Evolutionary conservation across 2,797 vertebrate genomes (phyloP).

Genomic region (Gambelia wislizenii): DNA sequence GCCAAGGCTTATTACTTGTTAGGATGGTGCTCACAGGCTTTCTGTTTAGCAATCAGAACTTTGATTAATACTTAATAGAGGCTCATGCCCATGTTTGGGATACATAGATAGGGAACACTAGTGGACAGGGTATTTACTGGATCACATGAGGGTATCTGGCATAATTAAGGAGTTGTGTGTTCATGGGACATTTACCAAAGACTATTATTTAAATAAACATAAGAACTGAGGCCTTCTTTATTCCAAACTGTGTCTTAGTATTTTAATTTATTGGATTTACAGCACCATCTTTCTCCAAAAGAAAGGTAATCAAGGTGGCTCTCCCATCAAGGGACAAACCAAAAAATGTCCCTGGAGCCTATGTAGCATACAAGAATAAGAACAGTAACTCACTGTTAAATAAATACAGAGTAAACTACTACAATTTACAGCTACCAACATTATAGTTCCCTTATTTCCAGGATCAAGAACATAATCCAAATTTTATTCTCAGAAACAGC

Average conservation of each 20-base stretch:
- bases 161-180: background rate
- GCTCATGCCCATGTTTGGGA: too few species aligned
- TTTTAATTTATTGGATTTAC: background rate
- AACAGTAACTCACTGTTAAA: background rate
- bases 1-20: too few species aligned
- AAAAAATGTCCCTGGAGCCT: background rate
- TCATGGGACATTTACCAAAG: background rate
- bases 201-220: too few species aligned
- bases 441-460: background rate
- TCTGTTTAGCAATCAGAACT: too few species aligned
- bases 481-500: background rate
- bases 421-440: background rate
- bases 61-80: too few species aligned
- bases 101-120: too few species aligned
- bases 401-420: background rate
- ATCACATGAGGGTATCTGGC: too few species aligned
- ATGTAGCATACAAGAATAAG: background rate
- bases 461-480: slow-evolving; percentile 3
- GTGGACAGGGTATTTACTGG: too few species aligned
- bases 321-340: background rate
- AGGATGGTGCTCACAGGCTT: too few species aligned
- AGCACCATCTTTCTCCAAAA: background rate
- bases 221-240: background rate
- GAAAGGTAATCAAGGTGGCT: background rate
- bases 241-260: background rate